phyloP scores from a whole-genome alignment of 1,140 invertebrate genomes.

The Macrobrachium nipponense region DNA sequence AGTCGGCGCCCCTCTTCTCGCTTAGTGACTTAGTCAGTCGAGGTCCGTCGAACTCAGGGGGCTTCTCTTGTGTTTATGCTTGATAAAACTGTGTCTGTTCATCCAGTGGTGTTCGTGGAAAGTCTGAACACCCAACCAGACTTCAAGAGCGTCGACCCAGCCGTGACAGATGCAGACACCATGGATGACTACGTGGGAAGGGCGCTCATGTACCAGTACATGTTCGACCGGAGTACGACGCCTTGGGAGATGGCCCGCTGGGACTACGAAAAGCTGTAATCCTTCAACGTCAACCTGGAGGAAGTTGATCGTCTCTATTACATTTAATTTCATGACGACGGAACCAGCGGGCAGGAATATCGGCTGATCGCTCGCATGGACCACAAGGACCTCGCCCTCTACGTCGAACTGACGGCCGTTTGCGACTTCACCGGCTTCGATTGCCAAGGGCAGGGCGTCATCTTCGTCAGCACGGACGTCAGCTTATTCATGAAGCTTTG shows the following conservation, averaged over 20 bases:
- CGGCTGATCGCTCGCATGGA: slow-evolving; percentile 19
- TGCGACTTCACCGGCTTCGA: slow-evolving; percentile 47
- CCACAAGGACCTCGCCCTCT: neutral
- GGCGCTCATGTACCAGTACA: slow-evolving; percentile 21
- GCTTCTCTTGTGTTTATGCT: too few relatives aligned
- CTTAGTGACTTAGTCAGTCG: too few relatives aligned
- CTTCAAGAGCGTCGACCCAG: slow-evolving; percentile 16
- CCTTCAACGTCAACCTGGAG: slow-evolving; percentile 26
- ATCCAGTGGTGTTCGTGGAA: too few relatives aligned
- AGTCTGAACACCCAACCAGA: too few relatives aligned
- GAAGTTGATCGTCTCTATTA: slow-evolving; percentile 28
- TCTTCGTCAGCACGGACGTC: slow-evolving; percentile 31
- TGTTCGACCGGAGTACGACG: slow-evolving; percentile 33
- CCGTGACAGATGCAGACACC: neutral
- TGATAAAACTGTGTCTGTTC: too few relatives aligned
- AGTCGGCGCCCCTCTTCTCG: too few relatives aligned
- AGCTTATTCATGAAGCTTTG: slow-evolving; percentile 5
- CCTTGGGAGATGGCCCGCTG: slow-evolving; percentile 43
- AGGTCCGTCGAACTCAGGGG: too few relatives aligned
- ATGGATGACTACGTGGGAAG: neutral
- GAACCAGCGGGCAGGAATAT: neutral
- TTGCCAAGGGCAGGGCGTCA: slow-evolving; percentile 40
- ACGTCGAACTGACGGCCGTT: slow-evolving; percentile 20
- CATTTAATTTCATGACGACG: neutral
- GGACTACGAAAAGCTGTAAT: neutral